Evolutionary conservation across 2,797 vertebrate species (phyloP).

Genomic region (Xiphophorus birchmanni): DNA sequence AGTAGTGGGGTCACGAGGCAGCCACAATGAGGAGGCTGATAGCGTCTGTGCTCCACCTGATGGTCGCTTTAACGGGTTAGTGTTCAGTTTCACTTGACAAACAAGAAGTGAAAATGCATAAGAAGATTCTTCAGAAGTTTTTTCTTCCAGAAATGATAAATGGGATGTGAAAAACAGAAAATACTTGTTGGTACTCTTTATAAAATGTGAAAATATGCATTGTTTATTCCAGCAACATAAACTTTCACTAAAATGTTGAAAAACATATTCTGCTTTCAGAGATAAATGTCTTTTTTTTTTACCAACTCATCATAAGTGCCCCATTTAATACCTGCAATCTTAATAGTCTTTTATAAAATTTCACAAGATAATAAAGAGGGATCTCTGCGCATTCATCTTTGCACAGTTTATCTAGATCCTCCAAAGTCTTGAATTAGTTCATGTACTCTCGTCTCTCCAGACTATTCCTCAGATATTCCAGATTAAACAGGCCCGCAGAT

Average conservation of each 20-base stretch:
- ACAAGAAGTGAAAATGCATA: conserved; percentile 23
- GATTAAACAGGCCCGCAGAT: neutral
- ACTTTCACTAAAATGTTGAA: neutral
- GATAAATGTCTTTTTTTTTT: neutral
- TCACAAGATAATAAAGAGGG: neutral
- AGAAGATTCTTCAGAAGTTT: neutral
- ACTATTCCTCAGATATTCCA: neutral
- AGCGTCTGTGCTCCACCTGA: conserved; percentile 44
- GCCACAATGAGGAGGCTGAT: conserved; percentile 64
- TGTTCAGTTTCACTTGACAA: conserved; percentile 18
- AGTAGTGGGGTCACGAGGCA: conserved; percentile 30
- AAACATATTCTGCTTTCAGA: neutral
- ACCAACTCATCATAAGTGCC: neutral
- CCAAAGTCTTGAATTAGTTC: neutral
- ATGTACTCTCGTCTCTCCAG: neutral
- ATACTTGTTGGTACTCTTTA: neutral
- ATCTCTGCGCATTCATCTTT: neutral
- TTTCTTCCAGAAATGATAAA: neutral
- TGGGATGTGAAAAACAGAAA: neutral
- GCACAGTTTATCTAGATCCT: neutral
- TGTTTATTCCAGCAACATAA: neutral
- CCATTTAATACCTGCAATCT: neutral
- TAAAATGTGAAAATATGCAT: neutral
- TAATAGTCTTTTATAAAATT: neutral
- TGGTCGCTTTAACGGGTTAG: conserved; percentile 71